These are phyloP conservation scores for Spermophilus dauricus DNA, from an alignment of 2,113 vertebrate species.

Conservation along the genomic window DNA sequence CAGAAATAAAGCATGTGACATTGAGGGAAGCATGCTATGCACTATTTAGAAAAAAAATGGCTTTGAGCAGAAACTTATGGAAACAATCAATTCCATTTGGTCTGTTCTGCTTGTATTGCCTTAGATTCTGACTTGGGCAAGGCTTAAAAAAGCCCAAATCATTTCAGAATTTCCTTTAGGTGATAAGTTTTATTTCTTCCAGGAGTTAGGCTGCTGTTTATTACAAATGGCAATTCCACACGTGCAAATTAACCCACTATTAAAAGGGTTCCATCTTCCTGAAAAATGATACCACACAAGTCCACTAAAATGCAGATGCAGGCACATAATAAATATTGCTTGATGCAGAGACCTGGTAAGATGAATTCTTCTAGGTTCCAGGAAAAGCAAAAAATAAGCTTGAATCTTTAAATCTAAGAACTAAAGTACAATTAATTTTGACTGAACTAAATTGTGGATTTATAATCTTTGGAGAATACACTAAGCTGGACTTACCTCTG, in stretches of 20 bases:
- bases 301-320: neutral
- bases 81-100: neutral
- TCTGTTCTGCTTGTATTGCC: neutral
- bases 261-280: neutral
- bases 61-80: neutral
- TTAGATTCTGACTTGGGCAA: neutral
- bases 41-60: neutral
- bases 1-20: neutral
- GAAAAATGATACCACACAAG: neutral
- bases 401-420: conserved; percentile 11
- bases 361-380: conserved; percentile 30
- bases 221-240: neutral
- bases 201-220: conserved; percentile 29
- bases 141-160: neutral
- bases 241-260: neutral
- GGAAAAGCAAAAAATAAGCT: conserved; percentile 42
- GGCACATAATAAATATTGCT: neutral
- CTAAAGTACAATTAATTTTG: neutral
- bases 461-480: neutral
- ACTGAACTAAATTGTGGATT: conserved; percentile 25
- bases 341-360: neutral
- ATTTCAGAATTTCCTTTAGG: neutral
- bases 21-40: accelerated
- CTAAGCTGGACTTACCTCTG: neutral
- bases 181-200: conserved; percentile 47